Evolutionary conservation across 2,797 vertebrate genomes (phyloP), one percentile per base, ranked within the genome.

Genomic region (Staurois parvus): DNA sequence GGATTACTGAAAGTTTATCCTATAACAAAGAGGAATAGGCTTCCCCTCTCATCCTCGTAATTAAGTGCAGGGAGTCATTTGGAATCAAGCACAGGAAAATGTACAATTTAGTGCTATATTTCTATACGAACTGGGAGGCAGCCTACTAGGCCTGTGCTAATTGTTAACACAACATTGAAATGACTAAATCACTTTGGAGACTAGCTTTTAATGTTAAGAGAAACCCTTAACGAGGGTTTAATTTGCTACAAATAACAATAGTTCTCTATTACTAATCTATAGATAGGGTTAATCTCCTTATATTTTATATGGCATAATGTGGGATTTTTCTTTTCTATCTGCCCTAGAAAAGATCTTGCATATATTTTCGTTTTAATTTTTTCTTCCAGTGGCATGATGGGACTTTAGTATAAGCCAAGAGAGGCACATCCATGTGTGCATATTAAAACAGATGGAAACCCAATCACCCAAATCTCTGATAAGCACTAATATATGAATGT

Each of bases 61-160:
- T 99, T 98, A 99, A 98, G 97, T 98, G 97, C 96, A 96, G 96
- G 96, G 97, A 97, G 97, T 97, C 96, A 96, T 97, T 98, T 98
- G 97, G 96, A 96, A 97, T 96, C 96, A 95, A 95, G 95, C 94
- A 91, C 93, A 92, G 94, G 93, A 95, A 95, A 93, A 95, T 94
- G 93, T 94, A 93, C 92, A 93, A 92, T 94, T 95, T 94, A 89
- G 92, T 94, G 92, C 92, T 92, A 91, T 94, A 93, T 93, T 95
- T 93, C 91, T 90, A 85, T 91, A 89, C 90, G 91, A 92, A 90
- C 92, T 52, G 90, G 91, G 88, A 89, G 86, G 91, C 74, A 90
- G 93, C 48, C 48, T 52, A 90, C 90, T 88, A 92, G 93, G 91
- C 91, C 91, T 91, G 93, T 93, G 92, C 81, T 87, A 87, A 87